Evolutionary conservation across 2,888 invertebrate genomes (phyloP), one percentile per base, ranked within the genome.

Genomic region (Bugula neritina): DNA sequence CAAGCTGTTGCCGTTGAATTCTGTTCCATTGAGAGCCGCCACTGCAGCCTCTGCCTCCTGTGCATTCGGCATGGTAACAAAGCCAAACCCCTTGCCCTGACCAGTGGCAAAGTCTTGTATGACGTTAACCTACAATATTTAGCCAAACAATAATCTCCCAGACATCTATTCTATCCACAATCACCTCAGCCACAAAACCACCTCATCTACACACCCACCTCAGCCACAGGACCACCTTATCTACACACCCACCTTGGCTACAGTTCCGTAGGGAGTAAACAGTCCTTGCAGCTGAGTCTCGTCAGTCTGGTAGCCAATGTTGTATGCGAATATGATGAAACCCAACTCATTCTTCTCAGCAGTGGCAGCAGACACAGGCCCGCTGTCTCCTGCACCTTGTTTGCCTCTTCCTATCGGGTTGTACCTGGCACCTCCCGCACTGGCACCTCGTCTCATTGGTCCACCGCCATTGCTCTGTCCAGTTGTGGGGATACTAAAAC

Each of bases 271-370:
- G 10, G 70, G 70, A 17, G 23, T 17, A 43, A 70, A 70, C 13
- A 70, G 23, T 3, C 54, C 31, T 5, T 54, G 54, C 23, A 70
- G 25, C 43, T 43, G 52, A 5, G n/a, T 23, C 70, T 70, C 70
- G 29, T 70, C 70, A 27, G 70, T 54, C 52, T 70, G 52, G 25
- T 70, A 70, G 3, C 70, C 70, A 43, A 70, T 70, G 23, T 70
- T 70, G 70, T 70, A 70, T 2, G 54, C 70, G 29, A 70, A 70
- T 21, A 70, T 54, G 3, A 70, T 54, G 29, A 29, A 54, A 25
- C 70, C 70, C 35, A 63, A 31, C 63, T 63, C 63, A 63, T 63
- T 63, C 63, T 63, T 63, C 63, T 63, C 63, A 31, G 63, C 63
- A 13, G 63, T 31, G 13, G 63, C 63, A 2, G 63, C 63, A 29